A percentile compares a stretch with the other conserved stretches of the same genome.
Conservation (phyloP, 2,113 vertebrate species). For the Oophaga pumilio region DNA sequence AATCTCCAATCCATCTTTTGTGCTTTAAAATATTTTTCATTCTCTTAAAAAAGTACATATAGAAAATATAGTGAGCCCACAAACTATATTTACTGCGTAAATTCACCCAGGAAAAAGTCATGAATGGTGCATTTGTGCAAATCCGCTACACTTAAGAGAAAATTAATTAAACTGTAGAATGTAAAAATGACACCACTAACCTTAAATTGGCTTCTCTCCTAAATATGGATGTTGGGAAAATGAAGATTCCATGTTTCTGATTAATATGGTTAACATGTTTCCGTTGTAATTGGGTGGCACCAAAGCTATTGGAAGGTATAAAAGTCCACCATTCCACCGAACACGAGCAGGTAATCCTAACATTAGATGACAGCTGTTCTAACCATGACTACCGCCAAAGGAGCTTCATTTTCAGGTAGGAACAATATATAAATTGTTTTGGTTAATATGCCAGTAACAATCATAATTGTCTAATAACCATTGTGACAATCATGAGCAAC, state of each 20-base stretch:
- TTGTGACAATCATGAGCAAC: not conserved
- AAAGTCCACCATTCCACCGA: not conserved
- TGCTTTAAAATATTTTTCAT: not conserved
- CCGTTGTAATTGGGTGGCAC: not conserved
- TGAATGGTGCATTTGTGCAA: not conserved
- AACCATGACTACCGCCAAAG: slow-evolving; percentile 24
- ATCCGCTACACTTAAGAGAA: not conserved
- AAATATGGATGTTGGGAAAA: slow-evolving; percentile 42
- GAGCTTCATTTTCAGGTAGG: slow-evolving; percentile 34
- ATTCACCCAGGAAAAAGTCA: not conserved
- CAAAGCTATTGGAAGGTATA: slow-evolving; percentile 33
- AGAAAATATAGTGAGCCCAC: not conserved
- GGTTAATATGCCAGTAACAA: not conserved
- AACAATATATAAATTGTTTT: not conserved
- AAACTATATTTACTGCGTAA: not conserved
- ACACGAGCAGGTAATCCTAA: slow-evolving; percentile 12
- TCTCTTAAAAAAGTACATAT: not conserved
- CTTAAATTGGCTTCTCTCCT: not conserved
- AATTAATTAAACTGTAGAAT: slow-evolving; percentile 44
- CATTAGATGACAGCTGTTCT: not conserved
- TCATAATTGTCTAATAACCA: not conserved
- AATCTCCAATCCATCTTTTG: not conserved
- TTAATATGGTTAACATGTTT: slow-evolving; percentile 22
- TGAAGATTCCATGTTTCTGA: slow-evolving; percentile 43
- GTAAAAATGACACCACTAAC: not conserved